Evolutionary conservation across 1,140 invertebrate species (phyloP), one percentile per base, ranked within the genome.

Genomic region (Heliconius congener): DNA sequence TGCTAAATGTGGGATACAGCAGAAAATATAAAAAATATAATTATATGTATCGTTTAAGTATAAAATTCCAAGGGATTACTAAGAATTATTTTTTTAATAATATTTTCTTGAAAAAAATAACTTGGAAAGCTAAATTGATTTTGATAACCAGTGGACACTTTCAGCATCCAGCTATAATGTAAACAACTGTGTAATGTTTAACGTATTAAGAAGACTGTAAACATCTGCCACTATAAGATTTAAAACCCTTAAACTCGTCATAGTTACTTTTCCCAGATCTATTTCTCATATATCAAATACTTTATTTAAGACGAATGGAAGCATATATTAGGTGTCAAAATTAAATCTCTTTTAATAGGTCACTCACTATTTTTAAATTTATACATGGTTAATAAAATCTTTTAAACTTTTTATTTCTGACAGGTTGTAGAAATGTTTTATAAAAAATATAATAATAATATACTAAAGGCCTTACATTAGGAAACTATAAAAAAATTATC

Each of bases 181-280:
- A 89, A 89, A 91, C 87, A 89, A 84, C 81, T 66, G 3, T 30
- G 83, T 87, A 88, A 89, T 88, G 87, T 90, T 89, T 90, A 77
- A 18, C 71, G 74, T 82, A 87, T 85, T 87, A 87, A 83, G 84
- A 57, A 81, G 77, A 85, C 81, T 81, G 82, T 90, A 88, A 90
- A 89, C 87, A 87, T 84, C 85, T 87, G 88, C 87, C 87, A 86
- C 78, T 80, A 46, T 79, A 55, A 83, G 80, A 85, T 89, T 86
- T 82, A 81, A 81, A 83, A 83, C 88, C 85, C 83, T 87, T 87
- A 83, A 88, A 88, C 27, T 52, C 82, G 75, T 82, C 81, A 71
- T 73, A 71, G 76, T 72, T 42, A 76, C 57, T 74, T 70, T 80
- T 55, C 72, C 81, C 71, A 46, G 74, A 71, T 79, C 70, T 50